phyloP scores from a whole-genome alignment of 2,888 invertebrate species.

The Hydrotaea diabolus region DNA sequence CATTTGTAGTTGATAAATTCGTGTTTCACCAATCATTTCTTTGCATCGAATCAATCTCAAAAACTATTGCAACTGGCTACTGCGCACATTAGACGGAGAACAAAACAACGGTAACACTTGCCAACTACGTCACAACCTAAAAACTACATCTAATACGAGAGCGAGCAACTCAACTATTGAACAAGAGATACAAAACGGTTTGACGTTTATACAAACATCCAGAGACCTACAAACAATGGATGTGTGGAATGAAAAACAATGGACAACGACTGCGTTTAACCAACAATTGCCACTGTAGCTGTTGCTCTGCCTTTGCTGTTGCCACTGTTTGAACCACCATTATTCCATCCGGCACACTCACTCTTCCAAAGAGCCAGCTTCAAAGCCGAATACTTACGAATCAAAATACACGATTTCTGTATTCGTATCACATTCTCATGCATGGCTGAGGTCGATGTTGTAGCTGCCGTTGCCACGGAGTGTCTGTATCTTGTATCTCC shows the following conservation, averaged over 20 bases:
- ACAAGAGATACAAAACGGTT: slow-evolving; percentile 14
- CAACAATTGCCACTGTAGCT: slow-evolving; percentile 28
- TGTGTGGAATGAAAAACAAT: slow-evolving; percentile 39
- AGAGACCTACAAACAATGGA: not conserved
- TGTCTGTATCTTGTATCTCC: slow-evolving; percentile 40
- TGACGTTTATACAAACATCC: slow-evolving; percentile 9
- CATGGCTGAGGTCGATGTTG: slow-evolving; percentile 29
- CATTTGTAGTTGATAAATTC: too few relatives aligned
- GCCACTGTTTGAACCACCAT: slow-evolving; percentile 39
- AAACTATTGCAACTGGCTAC: slow-evolving; percentile 42
- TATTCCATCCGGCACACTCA: not conserved
- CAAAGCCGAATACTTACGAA: not conserved
- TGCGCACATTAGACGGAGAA: slow-evolving; percentile 46
- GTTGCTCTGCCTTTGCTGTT: not conserved
- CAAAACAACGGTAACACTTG: not conserved
- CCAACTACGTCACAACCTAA: not conserved
- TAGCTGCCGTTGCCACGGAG: not conserved
- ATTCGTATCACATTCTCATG: slow-evolving; percentile 44
- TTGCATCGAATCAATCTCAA: slow-evolving; percentile 35
- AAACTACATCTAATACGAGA: not conserved
- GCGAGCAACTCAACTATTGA: not conserved
- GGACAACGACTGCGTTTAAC: not conserved
- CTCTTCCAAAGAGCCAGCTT: not conserved
- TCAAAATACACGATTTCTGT: slow-evolving; percentile 8
- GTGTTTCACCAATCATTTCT: too few relatives aligned